Evolutionary conservation across 1,140 invertebrate genomes (phyloP), one percentile per base, ranked within the genome.

Genomic region (Drosophila bocqueti): DNA sequence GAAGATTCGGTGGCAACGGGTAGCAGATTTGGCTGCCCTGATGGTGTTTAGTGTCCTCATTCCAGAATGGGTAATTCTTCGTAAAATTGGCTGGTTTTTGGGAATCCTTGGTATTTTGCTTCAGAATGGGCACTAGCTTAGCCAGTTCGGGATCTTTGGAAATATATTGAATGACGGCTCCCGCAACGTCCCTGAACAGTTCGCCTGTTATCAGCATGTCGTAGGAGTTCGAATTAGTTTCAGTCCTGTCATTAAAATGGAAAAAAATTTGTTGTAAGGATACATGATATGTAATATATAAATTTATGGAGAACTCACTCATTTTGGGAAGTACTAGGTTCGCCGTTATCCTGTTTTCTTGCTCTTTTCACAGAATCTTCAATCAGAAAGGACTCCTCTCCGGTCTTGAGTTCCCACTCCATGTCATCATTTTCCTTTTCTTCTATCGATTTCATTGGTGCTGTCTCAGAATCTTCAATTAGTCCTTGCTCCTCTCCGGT

Each of bases 1-100:
- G 24, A 5, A 92, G 64, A 54, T 92, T 83, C 0, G 89, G 83
- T 0, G 81, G 49, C 26, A 92, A 18, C 0, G 86, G 78, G 9
- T 90, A 59, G 42, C 91, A 92, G 0, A 76, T 60, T 1, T 78
- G 64, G 1, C 57, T 45, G 0, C 73, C 21, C 8, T 85, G 9
- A 13, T 57, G 34, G 8, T 46, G 43, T 16, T 79, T 71, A 15
- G n/a, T 81, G 9, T 24, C 42, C 18, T 76, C 76, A 24, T 62
- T 76, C 3, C 75, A 63, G 10, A 79, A 69, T 10, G 83, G 81
- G 31, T 83, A 89, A 26, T 89, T 68, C 13, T 60, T 57, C 21
- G 59, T 61, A 1, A 74, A 13, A n/a, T 10, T 10, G 0, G 10
- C 2, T 4, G 34, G 31, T 38, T 59, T 61, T 1, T 21, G 2